phyloP scores from a whole-genome alignment of 35 echinoderm and acorn worm species.

The Ptychodera flava region DNA sequence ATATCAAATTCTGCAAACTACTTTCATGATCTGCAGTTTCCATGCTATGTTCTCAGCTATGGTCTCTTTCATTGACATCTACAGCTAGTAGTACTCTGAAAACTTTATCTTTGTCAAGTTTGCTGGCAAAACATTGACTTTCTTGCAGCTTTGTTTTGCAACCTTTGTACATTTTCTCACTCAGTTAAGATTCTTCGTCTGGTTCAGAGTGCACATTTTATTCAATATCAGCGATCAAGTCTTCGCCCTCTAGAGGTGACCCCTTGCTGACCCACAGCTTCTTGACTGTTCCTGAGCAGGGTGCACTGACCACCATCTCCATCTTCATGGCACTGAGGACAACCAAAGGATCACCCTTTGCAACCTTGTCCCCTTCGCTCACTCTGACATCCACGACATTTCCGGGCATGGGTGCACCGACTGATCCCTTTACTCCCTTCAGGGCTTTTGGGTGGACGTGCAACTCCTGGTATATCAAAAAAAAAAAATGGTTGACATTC shows the following conservation, averaged over 20 bases:
- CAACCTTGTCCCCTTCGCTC: constrained; percentile 60
- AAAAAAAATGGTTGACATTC: too few relatives aligned
- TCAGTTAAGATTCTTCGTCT: too few relatives aligned
- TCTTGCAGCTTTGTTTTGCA: too few relatives aligned
- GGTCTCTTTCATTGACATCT: too few relatives aligned
- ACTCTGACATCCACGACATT: constrained; percentile 82
- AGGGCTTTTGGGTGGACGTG: constrained; percentile 83
- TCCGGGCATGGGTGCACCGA: constrained; percentile 91
- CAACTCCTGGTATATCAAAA: constrained; percentile 49
- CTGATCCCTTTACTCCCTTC: constrained; percentile 80
- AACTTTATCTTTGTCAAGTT: too few relatives aligned
- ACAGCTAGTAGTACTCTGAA: too few relatives aligned
- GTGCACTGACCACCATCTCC: constrained; percentile 97
- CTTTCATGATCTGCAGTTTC: too few relatives aligned
- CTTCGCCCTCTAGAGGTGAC: constrained; percentile 70
- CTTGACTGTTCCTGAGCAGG: constrained; percentile 74
- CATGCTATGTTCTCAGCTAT: too few relatives aligned
- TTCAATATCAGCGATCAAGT: constrained; percentile 81
- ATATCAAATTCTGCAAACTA: too few relatives aligned
- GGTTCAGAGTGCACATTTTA: too few relatives aligned
- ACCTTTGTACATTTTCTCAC: too few relatives aligned
- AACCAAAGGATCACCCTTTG: constrained; percentile 79
- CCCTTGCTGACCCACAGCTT: constrained; percentile 54
- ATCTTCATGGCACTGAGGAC: constrained; percentile 99
- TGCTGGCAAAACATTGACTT: too few relatives aligned